These are phyloP conservation scores for Etheostoma spectabile DNA, from an alignment of 2,113 vertebrate species.

Conservation along the genomic window DNA sequence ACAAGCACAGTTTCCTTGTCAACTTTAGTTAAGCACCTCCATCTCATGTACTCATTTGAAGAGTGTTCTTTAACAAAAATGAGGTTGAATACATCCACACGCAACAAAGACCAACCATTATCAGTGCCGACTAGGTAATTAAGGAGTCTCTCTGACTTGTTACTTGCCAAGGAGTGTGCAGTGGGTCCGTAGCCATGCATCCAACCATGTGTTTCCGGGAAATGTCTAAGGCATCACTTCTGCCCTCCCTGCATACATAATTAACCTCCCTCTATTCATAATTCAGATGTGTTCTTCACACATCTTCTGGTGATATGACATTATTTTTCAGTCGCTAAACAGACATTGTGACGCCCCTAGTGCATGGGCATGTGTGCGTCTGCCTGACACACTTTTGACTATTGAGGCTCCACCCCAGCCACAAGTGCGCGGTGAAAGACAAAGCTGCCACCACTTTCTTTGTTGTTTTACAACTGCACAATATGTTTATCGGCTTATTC, in stretches of 20 bases:
- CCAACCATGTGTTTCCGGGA: conserved; percentile 75
- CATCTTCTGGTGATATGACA: conserved; percentile 80
- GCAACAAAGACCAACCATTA: conserved; percentile 61
- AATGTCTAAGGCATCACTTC: conserved; percentile 73
- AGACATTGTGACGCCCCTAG: conserved; percentile 72
- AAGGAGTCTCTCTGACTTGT: conserved; percentile 65
- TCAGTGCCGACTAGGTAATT: conserved; percentile 69
- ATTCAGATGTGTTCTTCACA: conserved; percentile 81
- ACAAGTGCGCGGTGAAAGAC: conserved; percentile 47
- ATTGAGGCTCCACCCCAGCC: conserved; percentile 49
- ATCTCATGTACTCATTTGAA: conserved; percentile 58
- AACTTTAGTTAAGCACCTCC: conserved; percentile 65
- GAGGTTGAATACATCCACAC: conserved; percentile 59
- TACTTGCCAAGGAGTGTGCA: conserved; percentile 63
- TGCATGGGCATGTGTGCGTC: conserved; percentile 36
- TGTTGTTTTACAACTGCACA: conserved; percentile 20
- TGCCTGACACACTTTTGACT: conserved; percentile 70
- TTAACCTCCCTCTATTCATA: conserved; percentile 79
- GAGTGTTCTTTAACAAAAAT: conserved; percentile 47
- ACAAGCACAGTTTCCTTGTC: conserved; percentile 66
- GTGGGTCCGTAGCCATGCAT: conserved; percentile 64
- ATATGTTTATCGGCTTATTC: not conserved
- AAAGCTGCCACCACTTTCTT: conserved; percentile 20
- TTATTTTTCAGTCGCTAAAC: conserved; percentile 76
- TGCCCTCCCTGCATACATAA: conserved; percentile 78